phyloP scores from a whole-genome alignment of 2,888 invertebrate genomes.

The Agrotis exclamationis region DNA sequence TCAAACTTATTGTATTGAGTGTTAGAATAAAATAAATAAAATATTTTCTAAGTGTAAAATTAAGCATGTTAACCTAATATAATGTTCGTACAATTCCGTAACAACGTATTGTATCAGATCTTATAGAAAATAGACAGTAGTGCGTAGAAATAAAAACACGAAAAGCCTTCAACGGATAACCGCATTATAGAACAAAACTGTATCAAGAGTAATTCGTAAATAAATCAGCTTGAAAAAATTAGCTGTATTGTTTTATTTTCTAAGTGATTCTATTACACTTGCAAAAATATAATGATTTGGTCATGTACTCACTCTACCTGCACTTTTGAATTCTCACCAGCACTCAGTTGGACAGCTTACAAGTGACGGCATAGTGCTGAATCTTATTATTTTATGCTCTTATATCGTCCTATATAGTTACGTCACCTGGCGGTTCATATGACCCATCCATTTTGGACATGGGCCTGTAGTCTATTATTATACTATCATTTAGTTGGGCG shows the following conservation, averaged over 20 bases:
- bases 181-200: slow-evolving; percentile 71
- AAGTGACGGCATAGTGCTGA: too few species aligned
- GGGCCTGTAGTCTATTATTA: too few species aligned
- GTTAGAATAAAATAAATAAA: slow-evolving; percentile 57
- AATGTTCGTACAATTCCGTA: slow-evolving; percentile 52
- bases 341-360: too few species aligned
- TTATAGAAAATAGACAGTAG: slow-evolving; percentile 71
- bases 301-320: too few species aligned
- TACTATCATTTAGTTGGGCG: too few species aligned
- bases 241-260: slow-evolving; percentile 39
- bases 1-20: slow-evolving; percentile 63
- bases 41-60: slow-evolving; percentile 47
- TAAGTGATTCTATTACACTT: not conserved
- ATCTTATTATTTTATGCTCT: too few species aligned
- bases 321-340: too few species aligned
- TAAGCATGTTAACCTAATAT: slow-evolving; percentile 52
- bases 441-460: too few species aligned
- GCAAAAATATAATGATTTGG: too few species aligned
- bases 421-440: too few species aligned
- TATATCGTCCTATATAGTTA: too few species aligned
- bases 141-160: slow-evolving; percentile 67
- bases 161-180: slow-evolving; percentile 73
- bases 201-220: slow-evolving; percentile 72
- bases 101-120: slow-evolving; percentile 46
- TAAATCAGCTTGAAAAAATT: slow-evolving; percentile 76